Base-by-base conservation (phyloP, 37 sponge, comb jelly and placozoan genomes). In the Hexactinellida sp. region DNA sequence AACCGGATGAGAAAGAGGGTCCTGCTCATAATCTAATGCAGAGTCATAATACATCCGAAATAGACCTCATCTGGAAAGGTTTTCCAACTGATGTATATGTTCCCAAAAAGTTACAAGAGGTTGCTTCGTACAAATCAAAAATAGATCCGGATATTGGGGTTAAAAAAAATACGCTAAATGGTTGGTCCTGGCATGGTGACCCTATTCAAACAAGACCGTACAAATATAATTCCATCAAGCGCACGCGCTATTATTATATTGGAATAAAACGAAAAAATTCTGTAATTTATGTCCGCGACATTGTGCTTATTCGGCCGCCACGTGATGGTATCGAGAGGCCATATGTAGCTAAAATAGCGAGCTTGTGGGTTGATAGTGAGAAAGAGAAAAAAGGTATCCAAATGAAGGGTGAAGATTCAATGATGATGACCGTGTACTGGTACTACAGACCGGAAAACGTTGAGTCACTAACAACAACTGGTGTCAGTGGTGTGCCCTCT, bases 401-500 rank as follows among this genome's bases (percentile, higher is more conserved):
- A 63, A 0, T 24, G 30, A 36, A 55, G 1, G 16, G 54, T 54
- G 47, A 34, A 36, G 28, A 10, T 0, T 82, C n/a, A n/a, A n/a
- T 92, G 36, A 92, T 90, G 90, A 82, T 90, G 88, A 88, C 90
- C 23, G 82, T 90, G 21, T 92, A 88, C 85, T 92, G 92, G 92
- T 92, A 92, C 54, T 92, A 92, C 52, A 25, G 90, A 76, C 90
- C 90, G 19, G 92, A 88, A 16, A 90, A 92, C 38, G 83, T 84
- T 36, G 55, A 88, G 0, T 24, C 34, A 37, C 32, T 55, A 0
- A 10, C 25, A 16, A 1, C 84, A 36, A 36, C 55, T 37, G 37
- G 51, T 32, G 82, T 83, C 37, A 36, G 37, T 37, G 37, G 51
- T 32, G 82, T 83, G 10, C 51, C 36, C 23, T 5, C 21, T 9